Evolutionary conservation across 2,797 vertebrate genomes (phyloP).

Genomic region (Erethizon dorsatum): DNA sequence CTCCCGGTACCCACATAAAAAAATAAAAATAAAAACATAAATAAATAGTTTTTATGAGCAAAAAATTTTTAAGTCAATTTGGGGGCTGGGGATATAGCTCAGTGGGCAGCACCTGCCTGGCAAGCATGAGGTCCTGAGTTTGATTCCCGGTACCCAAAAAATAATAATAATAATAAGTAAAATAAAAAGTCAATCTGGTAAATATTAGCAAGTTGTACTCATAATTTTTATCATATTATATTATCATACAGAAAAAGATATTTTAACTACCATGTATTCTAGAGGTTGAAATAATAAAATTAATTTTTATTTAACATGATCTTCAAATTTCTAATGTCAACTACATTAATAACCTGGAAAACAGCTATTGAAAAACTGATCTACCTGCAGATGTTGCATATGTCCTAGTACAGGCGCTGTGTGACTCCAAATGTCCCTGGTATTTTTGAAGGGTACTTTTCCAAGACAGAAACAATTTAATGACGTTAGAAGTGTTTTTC

Average conservation of each 20-base stretch:
- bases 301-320: slow-evolving; percentile 37
- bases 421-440: neutral
- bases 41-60: neutral
- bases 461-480: slow-evolving; percentile 18
- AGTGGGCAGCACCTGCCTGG: no score
- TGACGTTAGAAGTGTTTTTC: slow-evolving; percentile 18
- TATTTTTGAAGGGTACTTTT: neutral
- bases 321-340: slow-evolving; percentile 54
- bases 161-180: no score
- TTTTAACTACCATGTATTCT: neutral
- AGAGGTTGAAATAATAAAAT: slow-evolving; percentile 45
- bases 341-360: slow-evolving; percentile 20
- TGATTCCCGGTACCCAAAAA: no score
- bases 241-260: neutral
- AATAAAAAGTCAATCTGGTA: neutral
- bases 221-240: slow-evolving; percentile 48
- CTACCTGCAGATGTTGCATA: neutral
- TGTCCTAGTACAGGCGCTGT: neutral
- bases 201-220: slow-evolving; percentile 32
- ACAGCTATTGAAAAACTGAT: slow-evolving; percentile 47
- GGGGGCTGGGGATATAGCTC: no score
- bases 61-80: neutral
- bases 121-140: no score
- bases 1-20: no score
- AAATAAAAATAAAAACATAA: no score